These are phyloP conservation scores for Linurgus olivaceus DNA, from an alignment of 2,797 vertebrate genomes.

Conservation along the genomic window DNA sequence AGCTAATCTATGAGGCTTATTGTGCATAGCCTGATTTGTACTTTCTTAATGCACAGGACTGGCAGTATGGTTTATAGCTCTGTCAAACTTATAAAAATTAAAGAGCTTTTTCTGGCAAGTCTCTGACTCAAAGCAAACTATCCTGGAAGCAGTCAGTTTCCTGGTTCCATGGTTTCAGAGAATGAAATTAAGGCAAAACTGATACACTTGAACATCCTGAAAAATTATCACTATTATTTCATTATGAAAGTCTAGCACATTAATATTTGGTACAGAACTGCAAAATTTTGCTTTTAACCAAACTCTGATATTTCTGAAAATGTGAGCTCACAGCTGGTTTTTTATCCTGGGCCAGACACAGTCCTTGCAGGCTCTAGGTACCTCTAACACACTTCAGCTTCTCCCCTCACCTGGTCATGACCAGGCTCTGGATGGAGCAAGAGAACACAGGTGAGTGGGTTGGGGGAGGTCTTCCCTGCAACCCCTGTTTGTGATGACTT, in stretches of 20 bases:
- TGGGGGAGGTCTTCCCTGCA: background rate
- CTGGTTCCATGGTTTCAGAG: background rate
- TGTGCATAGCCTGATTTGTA: slow-evolving; percentile 1
- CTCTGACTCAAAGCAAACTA: background rate
- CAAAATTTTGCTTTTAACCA: background rate
- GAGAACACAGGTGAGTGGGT: background rate
- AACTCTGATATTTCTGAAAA: background rate
- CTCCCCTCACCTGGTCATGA: background rate
- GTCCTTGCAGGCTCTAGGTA: background rate
- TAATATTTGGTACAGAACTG: background rate
- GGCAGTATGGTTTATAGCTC: background rate
- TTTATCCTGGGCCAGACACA: background rate
- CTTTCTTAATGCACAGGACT: background rate
- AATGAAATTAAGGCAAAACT: background rate
- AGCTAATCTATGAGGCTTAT: background rate
- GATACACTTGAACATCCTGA: background rate
- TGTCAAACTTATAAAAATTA: slow-evolving; percentile 1
- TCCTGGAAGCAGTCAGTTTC: background rate
- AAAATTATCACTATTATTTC: background rate
- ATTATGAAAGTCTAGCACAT: background rate
- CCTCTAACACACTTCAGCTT: background rate
- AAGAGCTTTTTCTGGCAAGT: background rate
- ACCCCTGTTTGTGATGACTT: background rate
- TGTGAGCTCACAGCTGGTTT: background rate
- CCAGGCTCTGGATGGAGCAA: background rate